Evolutionary conservation across 2,113 vertebrate species (phyloP), one percentile per base, ranked within the genome.

Genomic region (Pluvialis apricaria): DNA sequence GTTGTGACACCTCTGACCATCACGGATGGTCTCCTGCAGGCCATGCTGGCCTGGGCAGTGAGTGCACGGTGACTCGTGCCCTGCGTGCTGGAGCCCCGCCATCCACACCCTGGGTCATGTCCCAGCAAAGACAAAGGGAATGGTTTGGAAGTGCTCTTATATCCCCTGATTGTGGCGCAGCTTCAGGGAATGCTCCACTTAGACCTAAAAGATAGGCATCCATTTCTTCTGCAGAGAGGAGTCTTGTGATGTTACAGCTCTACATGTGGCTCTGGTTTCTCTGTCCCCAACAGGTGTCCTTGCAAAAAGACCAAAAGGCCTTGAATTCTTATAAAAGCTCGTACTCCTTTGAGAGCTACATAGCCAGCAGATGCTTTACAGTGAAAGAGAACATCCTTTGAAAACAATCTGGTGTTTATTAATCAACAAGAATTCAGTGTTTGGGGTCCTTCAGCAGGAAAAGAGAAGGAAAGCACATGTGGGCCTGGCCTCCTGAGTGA

Each of bases 371-470:
- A 94, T 96, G 93, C 94, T 93, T 96, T 80, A 69, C 87, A 19
- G 87, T 96, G 96, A 88, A 82, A 85, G 87, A 94, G 90, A 87
- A 93, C 58, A 66, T 95, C 89, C 79, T 96, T 95, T 91, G 87
- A 96, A 90, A 96, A 96, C 93, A 95, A 96, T 96, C 93, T 94
- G 94, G 88, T 95, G 90, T 93, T 96, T 95, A 94, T 97, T 96
- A 97, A 66, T 93, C 96, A 91, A 54, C 81, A 96, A 90, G 36
- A 96, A 95, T 86, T 88, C 78, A 45, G 66, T 91, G 73, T 93
- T 93, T 82, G 78, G 84, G 82, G 40, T 95, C 49, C 78, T 88
- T 80, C 5, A 1, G 49, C 85, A 88, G 80, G 64, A 47, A 78
- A 5, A 76, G 77, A 88, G 28, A 94, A 92, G 62, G 71, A 77